Base-by-base conservation (phyloP, 37 sponge, comb jelly and placozoan genomes). In the Chondrilla cf. caribensis region DNA sequence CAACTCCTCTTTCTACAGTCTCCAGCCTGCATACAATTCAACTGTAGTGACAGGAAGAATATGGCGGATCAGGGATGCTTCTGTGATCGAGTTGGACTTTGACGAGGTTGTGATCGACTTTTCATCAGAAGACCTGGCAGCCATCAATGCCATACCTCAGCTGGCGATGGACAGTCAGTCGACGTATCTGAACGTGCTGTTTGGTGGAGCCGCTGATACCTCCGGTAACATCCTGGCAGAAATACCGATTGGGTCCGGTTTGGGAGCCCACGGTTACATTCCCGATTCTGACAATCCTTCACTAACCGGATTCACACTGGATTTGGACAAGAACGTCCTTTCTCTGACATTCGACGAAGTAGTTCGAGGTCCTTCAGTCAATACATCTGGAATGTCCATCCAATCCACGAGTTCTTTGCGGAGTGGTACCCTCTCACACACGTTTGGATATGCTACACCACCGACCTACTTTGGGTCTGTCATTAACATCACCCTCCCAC, bases 331-430 rank as follows among this genome's bases (percentile, higher is more conserved):
- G 0, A 86, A 87, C 43, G 57, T 79, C 0, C 79, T 96, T 3
- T 84, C 91, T 38, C 80, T 96, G 43, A 96, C 93, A 4, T 93
- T 96, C 55, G 78, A 90, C 80, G 97, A 96, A 78, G 94, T 93
- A 39, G 87, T 96, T 25, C 55, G 85, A 41, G 83, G 84, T 18
- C 78, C 24, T 6, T 92, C 93, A 11, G 29, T 95, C 8, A 67
- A 77, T 26, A 83, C 85, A 31, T 51, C 84, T 78, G 89, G 54
- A 0, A 81, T 95, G n/a, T 78, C 85, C 26, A 79, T 95, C 33
- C 95, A 86, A 41, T 78, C 76, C 38, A 29, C 58, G 26, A n/a
- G n/a, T n/a, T 37, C 31, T 29, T 19, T 5, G 15, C 24, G 43
- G 26, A 38, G 39, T 8, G n/a, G 11, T 25, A 22, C 76, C 3